These are phyloP conservation scores for Drosophila demipolita DNA, from an alignment of 2,888 invertebrate species.

Conservation along the genomic window DNA sequence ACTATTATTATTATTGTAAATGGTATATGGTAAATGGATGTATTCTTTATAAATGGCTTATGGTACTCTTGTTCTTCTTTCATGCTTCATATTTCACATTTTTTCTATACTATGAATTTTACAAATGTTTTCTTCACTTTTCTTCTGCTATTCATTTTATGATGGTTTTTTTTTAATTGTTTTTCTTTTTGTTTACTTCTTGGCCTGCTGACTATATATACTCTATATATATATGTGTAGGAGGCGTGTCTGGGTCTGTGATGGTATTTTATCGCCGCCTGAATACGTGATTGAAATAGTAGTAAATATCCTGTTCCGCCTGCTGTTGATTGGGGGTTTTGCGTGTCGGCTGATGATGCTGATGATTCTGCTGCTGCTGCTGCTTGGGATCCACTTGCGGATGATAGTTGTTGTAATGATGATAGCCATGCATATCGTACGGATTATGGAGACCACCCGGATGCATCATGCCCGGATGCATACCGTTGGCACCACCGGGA, in stretches of 20 bases:
- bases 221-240: slow-evolving; percentile 33
- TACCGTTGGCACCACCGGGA: slow-evolving; percentile 25
- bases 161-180: background rate
- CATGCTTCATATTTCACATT: slow-evolving; percentile 29
- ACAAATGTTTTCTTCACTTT: slow-evolving; percentile 29
- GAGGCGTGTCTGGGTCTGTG: slow-evolving; percentile 18
- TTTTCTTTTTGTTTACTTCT: slow-evolving; percentile 23
- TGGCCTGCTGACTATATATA: slow-evolving; percentile 50
- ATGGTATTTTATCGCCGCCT: slow-evolving; percentile 46
- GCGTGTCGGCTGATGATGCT: slow-evolving; percentile 58
- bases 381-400: slow-evolving; percentile 74
- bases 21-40: slow-evolving; percentile 18
- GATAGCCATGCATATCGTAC: slow-evolving; percentile 71
- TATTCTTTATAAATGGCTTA: slow-evolving; percentile 39
- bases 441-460: slow-evolving; percentile 62
- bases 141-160: background rate
- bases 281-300: slow-evolving; percentile 83
- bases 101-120: slow-evolving; percentile 37
- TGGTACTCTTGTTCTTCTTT: slow-evolving; percentile 21
- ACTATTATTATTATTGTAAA: slow-evolving; percentile 10
- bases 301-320: slow-evolving; percentile 82
- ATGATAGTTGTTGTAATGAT: slow-evolving; percentile 72
- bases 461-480: slow-evolving; percentile 22
- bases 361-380: slow-evolving; percentile 59
- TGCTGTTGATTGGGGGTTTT: slow-evolving; percentile 78